Conservation (phyloP, 2,113 vertebrate species). For the Penelope pileata region DNA sequence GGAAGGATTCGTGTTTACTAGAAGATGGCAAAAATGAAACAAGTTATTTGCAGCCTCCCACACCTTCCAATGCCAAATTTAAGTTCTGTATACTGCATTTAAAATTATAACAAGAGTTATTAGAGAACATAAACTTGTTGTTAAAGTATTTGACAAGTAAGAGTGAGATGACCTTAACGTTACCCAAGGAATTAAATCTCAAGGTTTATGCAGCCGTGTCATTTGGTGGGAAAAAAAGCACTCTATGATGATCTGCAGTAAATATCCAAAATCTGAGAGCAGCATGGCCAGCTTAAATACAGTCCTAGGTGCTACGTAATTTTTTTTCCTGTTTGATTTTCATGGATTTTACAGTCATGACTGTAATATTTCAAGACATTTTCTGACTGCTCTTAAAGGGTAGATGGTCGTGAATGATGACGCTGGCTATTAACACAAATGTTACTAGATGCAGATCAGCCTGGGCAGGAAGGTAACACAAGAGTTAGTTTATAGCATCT, state of each 20-base stretch:
- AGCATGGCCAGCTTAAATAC: not conserved
- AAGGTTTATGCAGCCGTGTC: not conserved
- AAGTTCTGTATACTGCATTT: not conserved
- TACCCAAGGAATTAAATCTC: not conserved
- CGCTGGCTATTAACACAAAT: not conserved
- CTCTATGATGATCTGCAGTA: not conserved
- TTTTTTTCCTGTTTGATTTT: not conserved
- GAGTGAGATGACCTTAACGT: not conserved
- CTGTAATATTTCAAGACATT: not conserved
- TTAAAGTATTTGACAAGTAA: not conserved
- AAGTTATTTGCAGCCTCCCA: not conserved
- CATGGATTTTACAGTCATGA: not conserved
- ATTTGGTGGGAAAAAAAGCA: not conserved
- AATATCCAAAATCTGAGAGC: not conserved
- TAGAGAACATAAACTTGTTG: not conserved
- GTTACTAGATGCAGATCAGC: not conserved
- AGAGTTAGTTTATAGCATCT: not conserved
- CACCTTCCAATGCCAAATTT: not conserved
- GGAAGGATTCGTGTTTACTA: not conserved
- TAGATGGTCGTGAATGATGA: not conserved
- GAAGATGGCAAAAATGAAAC: not conserved
- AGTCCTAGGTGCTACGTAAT: not conserved
- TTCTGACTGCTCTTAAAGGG: not conserved
- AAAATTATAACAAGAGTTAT: not conserved
- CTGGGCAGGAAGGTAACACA: not conserved